phyloP scores from a whole-genome alignment of 2,113 vertebrate genomes.

The Silurus glanis region DNA sequence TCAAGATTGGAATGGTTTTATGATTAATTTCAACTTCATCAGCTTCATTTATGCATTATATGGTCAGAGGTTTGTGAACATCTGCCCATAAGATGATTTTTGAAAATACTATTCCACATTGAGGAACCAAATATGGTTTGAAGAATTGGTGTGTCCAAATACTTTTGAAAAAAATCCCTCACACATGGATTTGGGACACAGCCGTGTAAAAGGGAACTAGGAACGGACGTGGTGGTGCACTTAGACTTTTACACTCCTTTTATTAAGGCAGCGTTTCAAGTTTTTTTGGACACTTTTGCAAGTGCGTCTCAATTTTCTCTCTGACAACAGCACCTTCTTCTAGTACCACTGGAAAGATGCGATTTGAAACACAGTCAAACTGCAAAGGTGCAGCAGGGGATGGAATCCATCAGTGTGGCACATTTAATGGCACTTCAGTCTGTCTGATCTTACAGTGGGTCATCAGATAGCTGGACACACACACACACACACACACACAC shows the following conservation, averaged over 20 bases:
- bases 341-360: background rate
- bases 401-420: conserved; percentile 5
- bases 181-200: background rate
- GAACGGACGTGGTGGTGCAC: no score
- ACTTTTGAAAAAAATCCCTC: background rate
- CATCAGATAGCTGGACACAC: conserved; percentile 10
- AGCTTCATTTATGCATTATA: no score
- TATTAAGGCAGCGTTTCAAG: background rate
- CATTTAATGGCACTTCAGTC: conserved; percentile 22
- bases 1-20: no score
- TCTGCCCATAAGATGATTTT: no score
- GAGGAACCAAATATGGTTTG: no score
- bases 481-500: conserved; percentile 24
- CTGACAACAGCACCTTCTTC: background rate
- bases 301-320: background rate
- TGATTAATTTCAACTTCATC: no score
- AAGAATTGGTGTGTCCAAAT: no score
- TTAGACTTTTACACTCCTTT: background rate
- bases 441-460: conserved; percentile 17
- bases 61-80: no score
- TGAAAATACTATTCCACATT: no score
- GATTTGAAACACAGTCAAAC: background rate
- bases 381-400: background rate
- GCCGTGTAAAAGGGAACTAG: background rate
- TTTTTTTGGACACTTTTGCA: background rate